Conservation (phyloP, 1,140 invertebrate genomes). For the Oncopodura yosiiana region DNA sequence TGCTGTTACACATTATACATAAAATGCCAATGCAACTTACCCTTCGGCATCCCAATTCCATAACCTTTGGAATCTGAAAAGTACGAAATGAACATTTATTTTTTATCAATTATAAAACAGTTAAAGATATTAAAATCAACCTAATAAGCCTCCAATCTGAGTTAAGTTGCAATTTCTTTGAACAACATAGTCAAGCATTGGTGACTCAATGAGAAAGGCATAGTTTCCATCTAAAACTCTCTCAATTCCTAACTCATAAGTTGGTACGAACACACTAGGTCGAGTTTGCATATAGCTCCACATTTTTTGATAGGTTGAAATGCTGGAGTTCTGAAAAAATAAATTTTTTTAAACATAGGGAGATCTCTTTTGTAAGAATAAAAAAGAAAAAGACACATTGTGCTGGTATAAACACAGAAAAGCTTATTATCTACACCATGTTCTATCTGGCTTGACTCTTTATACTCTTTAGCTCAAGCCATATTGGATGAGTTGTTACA, state of each 20-base stretch:
- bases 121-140: no score
- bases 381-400: no score
- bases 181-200: conserved; percentile 90
- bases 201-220: conserved; percentile 97
- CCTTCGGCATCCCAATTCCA: conserved; percentile 50
- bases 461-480: no score
- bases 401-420: no score
- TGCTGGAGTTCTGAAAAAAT: conserved; percentile 73
- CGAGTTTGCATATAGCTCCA: conserved; percentile 87
- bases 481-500: no score
- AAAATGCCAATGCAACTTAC: conserved; percentile 33
- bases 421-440: no score
- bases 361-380: no score
- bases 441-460: no score
- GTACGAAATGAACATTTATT: neutral
- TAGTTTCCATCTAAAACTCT: conserved; percentile 81
- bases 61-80: conserved; percentile 55
- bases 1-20: no score
- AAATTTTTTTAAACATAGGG: neutral
- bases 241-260: conserved; percentile 79
- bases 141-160: conserved; percentile 88
- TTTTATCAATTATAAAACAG: neutral
- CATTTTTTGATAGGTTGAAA: conserved; percentile 93
- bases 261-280: conserved; percentile 72
- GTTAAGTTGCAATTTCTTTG: conserved; percentile 95